These are phyloP conservation scores for Notechis scutatus DNA, from an alignment of 2,113 vertebrate genomes.

Conservation along the genomic window DNA sequence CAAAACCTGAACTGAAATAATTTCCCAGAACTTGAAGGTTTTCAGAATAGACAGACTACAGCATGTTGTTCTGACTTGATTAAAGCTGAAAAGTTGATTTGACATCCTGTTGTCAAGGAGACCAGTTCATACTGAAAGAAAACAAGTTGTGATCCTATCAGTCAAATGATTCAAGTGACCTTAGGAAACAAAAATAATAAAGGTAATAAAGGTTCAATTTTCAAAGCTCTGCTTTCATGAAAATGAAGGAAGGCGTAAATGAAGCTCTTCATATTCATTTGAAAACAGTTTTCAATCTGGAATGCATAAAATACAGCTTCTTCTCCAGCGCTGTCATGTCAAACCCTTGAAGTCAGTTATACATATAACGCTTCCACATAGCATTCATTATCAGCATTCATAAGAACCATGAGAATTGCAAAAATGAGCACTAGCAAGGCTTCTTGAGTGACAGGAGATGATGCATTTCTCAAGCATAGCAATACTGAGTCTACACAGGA, in stretches of 20 bases:
- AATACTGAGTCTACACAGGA: not conserved
- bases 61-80: slow-evolving; percentile 71
- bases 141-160: slow-evolving; percentile 64
- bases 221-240: slow-evolving; percentile 59
- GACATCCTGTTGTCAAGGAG: slow-evolving; percentile 71
- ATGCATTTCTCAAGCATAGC: not conserved
- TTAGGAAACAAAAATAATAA: slow-evolving; percentile 57
- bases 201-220: slow-evolving; percentile 43
- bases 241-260: slow-evolving; percentile 49
- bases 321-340: slow-evolving; percentile 45
- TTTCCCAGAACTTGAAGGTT: slow-evolving; percentile 62
- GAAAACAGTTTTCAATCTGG: slow-evolving; percentile 57
- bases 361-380: slow-evolving; percentile 29
- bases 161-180: slow-evolving; percentile 69
- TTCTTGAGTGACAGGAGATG: not conserved
- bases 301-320: slow-evolving; percentile 53
- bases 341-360: slow-evolving; percentile 38
- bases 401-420: slow-evolving; percentile 27
- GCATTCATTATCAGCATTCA: slow-evolving; percentile 38
- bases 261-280: slow-evolving; percentile 63
- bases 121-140: slow-evolving; percentile 66
- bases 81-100: slow-evolving; percentile 71
- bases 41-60: slow-evolving; percentile 64
- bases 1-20: slow-evolving; percentile 65
- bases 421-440: not conserved